Conservation (phyloP, 1,140 invertebrate species). For the Apis dorsata region DNA sequence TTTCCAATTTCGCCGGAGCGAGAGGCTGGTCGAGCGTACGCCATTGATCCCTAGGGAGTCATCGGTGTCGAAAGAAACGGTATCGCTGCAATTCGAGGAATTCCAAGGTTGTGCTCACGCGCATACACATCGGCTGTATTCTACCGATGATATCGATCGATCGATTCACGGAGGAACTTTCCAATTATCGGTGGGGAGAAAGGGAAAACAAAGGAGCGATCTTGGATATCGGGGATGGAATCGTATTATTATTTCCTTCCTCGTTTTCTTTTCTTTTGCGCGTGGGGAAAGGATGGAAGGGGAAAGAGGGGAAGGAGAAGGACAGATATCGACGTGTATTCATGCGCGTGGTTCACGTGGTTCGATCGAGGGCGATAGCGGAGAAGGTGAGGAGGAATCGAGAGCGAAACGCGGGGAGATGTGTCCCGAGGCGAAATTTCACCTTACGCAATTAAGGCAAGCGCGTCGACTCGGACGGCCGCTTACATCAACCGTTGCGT, state of each 20-base stretch:
- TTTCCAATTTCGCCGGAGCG: no score
- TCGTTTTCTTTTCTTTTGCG: no score
- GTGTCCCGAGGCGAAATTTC: conserved; percentile 52
- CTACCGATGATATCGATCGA: conserved; percentile 50
- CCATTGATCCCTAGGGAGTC: conserved; percentile 40
- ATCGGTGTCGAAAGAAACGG: conserved; percentile 56
- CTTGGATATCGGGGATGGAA: background rate
- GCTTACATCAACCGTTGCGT: conserved; percentile 24
- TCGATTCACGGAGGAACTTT: conserved; percentile 43
- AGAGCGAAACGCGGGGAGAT: conserved; percentile 14
- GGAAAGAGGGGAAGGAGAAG: no score
- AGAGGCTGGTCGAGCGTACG: conserved; percentile 19
- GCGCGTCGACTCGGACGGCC: background rate
- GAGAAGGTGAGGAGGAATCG: background rate
- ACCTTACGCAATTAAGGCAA: conserved; percentile 52
- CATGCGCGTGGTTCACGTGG: background rate
- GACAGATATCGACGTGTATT: no score
- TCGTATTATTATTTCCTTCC: no score
- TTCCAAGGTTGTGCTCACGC: conserved; percentile 57
- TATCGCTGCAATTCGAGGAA: conserved; percentile 56
- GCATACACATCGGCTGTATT: background rate
- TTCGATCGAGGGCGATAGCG: background rate
- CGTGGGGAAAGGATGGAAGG: no score
- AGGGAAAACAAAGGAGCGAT: conserved; percentile 12
- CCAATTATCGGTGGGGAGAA: conserved; percentile 47